Conservation (phyloP, 2,888 invertebrate species). For the Tridacna crocea region DNA sequence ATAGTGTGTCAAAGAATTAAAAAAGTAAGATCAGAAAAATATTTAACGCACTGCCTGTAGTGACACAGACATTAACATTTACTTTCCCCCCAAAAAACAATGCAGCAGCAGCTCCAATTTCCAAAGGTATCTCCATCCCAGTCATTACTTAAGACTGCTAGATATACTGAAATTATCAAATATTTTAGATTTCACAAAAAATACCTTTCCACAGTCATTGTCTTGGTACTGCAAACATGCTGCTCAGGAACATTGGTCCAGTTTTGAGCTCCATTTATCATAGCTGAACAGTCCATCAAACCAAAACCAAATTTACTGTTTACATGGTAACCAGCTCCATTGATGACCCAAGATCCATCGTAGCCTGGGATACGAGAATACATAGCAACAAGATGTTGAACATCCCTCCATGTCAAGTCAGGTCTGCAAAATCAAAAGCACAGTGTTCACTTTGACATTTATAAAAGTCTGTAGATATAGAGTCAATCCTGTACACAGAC, state of each 20-base stretch:
- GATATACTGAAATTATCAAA: background rate
- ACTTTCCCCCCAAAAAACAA: no score
- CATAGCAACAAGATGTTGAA: slow-evolving; percentile 82
- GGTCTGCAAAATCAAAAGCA: slow-evolving; percentile 71
- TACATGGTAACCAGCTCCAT: slow-evolving; percentile 82
- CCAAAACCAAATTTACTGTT: slow-evolving; percentile 83
- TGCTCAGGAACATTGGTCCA: slow-evolving; percentile 83
- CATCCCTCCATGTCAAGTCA: slow-evolving; percentile 82
- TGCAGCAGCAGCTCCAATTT: no score
- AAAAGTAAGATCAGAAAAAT: no score
- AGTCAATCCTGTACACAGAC: no score
- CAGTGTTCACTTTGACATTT: background rate
- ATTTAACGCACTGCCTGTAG: no score
- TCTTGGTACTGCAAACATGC: slow-evolving; percentile 75
- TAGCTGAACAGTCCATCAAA: slow-evolving; percentile 80
- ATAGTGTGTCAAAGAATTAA: no score
- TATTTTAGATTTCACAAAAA: background rate
- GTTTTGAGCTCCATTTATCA: slow-evolving; percentile 81
- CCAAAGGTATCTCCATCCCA: no score
- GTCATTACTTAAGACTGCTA: no score
- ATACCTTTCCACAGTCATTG: slow-evolving; percentile 60
- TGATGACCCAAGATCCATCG: slow-evolving; percentile 86
- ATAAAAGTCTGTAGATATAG: no score
- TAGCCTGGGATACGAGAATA: slow-evolving; percentile 77
- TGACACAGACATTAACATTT: no score